Percentiles rank a stretch among this genome's conserved stretches.
Evolutionary conservation across 64 coral and sea anemone species (phyloP).

Genomic region (Cladopsammia gracilis): DNA sequence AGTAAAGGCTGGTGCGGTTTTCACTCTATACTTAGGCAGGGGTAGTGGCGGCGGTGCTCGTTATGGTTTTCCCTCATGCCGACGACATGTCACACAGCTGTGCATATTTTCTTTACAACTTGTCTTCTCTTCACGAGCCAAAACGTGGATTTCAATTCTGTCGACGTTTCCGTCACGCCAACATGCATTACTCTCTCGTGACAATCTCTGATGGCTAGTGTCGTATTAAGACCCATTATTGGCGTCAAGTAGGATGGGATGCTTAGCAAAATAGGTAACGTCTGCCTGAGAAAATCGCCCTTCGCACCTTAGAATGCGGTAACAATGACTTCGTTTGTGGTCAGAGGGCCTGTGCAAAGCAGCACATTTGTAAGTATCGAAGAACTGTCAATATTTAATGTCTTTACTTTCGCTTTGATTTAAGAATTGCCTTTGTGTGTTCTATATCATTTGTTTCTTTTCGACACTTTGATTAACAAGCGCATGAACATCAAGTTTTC

Average conservation of each 20-base stretch:
- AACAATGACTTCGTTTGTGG: no score
- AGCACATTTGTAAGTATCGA: no score
- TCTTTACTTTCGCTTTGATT: no score
- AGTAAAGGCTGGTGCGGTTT: conserved; percentile 28
- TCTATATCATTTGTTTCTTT: no score
- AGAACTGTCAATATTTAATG: no score
- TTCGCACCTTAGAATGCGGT: neutral
- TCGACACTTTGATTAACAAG: no score
- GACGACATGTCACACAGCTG: neutral
- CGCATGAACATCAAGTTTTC: no score
- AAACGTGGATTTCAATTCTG: conserved; percentile 35
- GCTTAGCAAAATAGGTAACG: neutral
- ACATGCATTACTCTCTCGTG: conserved; percentile 47
- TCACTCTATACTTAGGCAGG: conserved; percentile 26
- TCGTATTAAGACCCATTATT: neutral
- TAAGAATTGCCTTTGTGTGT: no score
- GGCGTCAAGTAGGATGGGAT: conserved; percentile 25
- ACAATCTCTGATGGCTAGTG: conserved; percentile 3
- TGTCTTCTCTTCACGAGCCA: neutral
- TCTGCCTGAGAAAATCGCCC: neutral
- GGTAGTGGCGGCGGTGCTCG: neutral
- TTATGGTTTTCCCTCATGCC: neutral
- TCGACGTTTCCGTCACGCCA: conserved; percentile 23
- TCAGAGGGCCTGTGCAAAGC: no score
- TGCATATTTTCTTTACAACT: neutral